Base-by-base conservation (phyloP, 1,140 invertebrate genomes). In the Asbolus verrucosus region DNA sequence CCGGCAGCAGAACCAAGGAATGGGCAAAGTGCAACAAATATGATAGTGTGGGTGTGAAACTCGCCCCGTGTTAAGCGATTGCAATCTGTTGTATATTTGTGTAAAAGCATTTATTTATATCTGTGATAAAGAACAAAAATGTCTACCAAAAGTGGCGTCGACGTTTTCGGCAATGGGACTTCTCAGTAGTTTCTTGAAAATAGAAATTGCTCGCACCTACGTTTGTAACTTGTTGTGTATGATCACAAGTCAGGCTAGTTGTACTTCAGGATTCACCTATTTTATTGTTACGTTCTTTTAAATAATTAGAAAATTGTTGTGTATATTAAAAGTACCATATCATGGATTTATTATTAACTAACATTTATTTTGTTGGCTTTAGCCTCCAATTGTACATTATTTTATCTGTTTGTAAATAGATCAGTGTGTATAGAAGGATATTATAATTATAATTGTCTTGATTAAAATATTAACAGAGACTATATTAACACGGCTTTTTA, bases 101-200 rank as follows among this genome's bases (percentile, higher is more conserved):
- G 79, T 81, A 79, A 82, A 84, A 83, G 85, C 84, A 85, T 86
- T 87, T 84, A 86, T 86, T 85, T 86, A 83, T 87, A 86, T 86
- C 85, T 87, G 85, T 87, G 85, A 87, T 87, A 87, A 84, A 79
- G 81, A 78, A 81, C 78, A 80, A 80, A 77, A 79, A n/a, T n/a
- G 65, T 67, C 65, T 67, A 67, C 38, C 43, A 54, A 16, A 27
- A 67, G 43, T 43, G 65, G 50, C 13, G 63, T 65, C 27, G 50
- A 62, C 33, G 31, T 63, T 50, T 69, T 65, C 41, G 66, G 69
- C 62, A 50, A 69, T 67, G 69, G 70, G 70, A 72, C 69, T 62
- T 68, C 50, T 30, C 46, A 31, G 65, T 72, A 72, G 70, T 72
- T 72, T 71, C 65, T 61, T 68, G 21, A 21, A 60, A 68, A 11